Percentiles rank a stretch among this genome's conserved stretches.
phyloP scores from a whole-genome alignment of 1,140 invertebrate species.

The Lanistes nyassanus region DNA sequence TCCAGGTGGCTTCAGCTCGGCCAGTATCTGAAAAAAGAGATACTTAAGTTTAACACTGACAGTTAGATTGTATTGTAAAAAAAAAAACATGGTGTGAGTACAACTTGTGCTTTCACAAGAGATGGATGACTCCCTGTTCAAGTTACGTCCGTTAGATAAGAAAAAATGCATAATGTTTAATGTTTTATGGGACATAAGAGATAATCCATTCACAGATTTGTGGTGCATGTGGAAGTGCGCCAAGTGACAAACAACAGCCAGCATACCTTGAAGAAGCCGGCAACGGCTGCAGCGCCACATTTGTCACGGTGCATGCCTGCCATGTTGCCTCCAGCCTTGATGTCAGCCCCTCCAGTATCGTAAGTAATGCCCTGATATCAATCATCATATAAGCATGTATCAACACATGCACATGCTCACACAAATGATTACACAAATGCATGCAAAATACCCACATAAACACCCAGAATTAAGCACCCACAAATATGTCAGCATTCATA shows the following conservation, averaged over 20 bases:
- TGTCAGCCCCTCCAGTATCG: conserved; percentile 76
- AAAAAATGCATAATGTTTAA: too few relatives aligned
- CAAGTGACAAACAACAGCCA: background rate
- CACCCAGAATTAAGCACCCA: too few relatives aligned
- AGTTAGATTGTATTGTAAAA: too few relatives aligned
- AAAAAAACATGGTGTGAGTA: background rate
- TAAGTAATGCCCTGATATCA: conserved; percentile 86
- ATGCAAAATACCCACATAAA: too few relatives aligned
- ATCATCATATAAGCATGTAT: too few relatives aligned
- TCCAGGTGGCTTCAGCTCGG: conserved; percentile 79
- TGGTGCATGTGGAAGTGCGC: background rate
- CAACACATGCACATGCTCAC: too few relatives aligned
- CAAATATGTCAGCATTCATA: too few relatives aligned
- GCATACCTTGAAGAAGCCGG: conserved; percentile 88
- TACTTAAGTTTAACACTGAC: background rate
- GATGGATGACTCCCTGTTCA: background rate
- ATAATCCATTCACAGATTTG: background rate
- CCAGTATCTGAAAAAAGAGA: conserved; percentile 69
- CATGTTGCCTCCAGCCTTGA: conserved; percentile 89
- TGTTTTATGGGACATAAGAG: too few relatives aligned
- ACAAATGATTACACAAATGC: too few relatives aligned
- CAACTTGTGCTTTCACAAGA: background rate
- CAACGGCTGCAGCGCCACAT: conserved; percentile 93
- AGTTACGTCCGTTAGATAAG: too few relatives aligned
- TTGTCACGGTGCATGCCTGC: conserved; percentile 97